A percentile compares a stretch with the other conserved stretches of the same genome.
Conservation (phyloP, 2,888 invertebrate genomes). For the Apodemia duryi region DNA sequence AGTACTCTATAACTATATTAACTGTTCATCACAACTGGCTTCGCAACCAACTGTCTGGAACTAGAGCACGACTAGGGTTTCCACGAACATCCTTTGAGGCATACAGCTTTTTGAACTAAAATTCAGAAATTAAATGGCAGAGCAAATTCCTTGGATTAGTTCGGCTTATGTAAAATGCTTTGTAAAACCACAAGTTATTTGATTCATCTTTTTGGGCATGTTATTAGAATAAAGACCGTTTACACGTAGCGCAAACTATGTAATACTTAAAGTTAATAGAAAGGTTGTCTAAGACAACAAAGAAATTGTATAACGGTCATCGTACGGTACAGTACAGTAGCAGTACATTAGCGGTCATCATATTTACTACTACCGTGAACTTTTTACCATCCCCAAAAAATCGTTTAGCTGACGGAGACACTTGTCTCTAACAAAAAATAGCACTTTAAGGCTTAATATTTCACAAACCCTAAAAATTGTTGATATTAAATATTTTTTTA, state of each 20-base stretch:
- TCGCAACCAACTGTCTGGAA: conserved; percentile 43
- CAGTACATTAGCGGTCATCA: too few species aligned
- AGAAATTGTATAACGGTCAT: too few species aligned
- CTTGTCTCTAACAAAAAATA: too few species aligned
- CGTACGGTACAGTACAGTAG: too few species aligned
- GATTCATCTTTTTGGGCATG: not conserved
- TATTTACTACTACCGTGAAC: too few species aligned
- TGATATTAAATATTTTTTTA: too few species aligned
- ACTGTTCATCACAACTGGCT: conserved; percentile 42
- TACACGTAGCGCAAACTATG: not conserved
- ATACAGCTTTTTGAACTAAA: conserved; percentile 20
- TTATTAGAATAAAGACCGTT: not conserved
- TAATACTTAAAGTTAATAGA: not conserved
- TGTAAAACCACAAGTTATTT: not conserved
- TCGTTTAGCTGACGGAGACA: too few species aligned
- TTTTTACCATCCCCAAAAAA: too few species aligned
- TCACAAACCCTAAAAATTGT: too few species aligned
- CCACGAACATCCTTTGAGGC: conserved; percentile 23
- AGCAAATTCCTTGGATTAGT: conserved; percentile 1
- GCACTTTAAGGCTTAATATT: too few species aligned
- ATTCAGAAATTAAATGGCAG: conserved; percentile 16
- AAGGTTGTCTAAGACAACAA: not conserved
- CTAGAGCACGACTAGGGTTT: conserved; percentile 34
- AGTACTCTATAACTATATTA: conserved; percentile 54
- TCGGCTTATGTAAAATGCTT: not conserved